These are phyloP conservation scores for Agapostemon virescens DNA, from an alignment of 2,888 invertebrate species.

Conservation along the genomic window DNA sequence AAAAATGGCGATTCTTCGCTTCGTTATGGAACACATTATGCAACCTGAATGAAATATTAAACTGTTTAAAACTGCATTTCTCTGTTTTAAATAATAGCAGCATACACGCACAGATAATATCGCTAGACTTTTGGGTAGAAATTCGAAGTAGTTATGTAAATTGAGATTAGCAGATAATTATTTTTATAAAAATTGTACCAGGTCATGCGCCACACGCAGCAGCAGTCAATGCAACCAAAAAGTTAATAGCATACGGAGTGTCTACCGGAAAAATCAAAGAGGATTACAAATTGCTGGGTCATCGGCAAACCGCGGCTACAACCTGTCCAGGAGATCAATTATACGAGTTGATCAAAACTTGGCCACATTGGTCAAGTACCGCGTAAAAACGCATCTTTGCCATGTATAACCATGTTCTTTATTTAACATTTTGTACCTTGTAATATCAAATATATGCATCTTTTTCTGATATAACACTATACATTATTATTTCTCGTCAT, in stretches of 20 bases:
- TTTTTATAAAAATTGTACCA: constrained; percentile 32
- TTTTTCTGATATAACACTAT: not conserved
- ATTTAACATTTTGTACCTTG: not conserved
- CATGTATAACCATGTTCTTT: not conserved
- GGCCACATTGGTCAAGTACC: constrained; percentile 66
- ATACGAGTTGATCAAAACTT: constrained; percentile 70
- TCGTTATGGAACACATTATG: too few species aligned
- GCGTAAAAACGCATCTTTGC: not conserved
- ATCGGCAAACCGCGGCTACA: constrained; percentile 76
- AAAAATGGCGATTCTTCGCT: too few species aligned
- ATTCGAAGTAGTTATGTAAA: too few species aligned
- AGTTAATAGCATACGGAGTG: constrained; percentile 85
- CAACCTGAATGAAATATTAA: too few species aligned
- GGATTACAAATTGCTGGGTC: constrained; percentile 86
- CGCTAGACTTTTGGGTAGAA: not conserved
- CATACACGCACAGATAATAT: too few species aligned
- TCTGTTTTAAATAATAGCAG: too few species aligned
- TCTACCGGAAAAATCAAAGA: constrained; percentile 83
- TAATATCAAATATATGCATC: not conserved
- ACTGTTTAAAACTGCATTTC: too few species aligned
- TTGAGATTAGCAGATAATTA: not conserved
- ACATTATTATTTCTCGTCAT: not conserved
- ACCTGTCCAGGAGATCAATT: constrained; percentile 73
- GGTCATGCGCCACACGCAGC: constrained; percentile 67
- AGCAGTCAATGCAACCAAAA: constrained; percentile 82